These are phyloP conservation scores for Sussaba pulchella DNA, from an alignment of 2,888 invertebrate genomes.

Conservation along the genomic window DNA sequence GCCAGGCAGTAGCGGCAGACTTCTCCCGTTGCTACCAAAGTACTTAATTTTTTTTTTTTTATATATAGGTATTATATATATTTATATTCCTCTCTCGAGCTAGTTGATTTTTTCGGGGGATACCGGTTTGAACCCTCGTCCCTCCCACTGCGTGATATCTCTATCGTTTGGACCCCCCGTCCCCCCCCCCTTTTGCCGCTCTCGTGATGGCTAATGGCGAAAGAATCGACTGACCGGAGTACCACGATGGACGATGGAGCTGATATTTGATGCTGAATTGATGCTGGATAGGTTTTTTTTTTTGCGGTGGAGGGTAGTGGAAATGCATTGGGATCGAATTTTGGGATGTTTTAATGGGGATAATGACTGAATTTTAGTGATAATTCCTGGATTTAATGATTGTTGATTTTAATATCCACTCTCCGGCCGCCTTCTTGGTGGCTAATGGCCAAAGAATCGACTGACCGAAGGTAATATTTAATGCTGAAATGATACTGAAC, in stretches of 20 bases:
- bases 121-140: constrained; percentile 51
- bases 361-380: background rate
- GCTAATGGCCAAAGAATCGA: no score
- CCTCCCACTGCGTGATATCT: constrained; percentile 78
- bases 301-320: no score
- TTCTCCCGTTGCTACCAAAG: constrained; percentile 69
- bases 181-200: constrained; percentile 22
- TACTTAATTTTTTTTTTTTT: constrained; percentile 18
- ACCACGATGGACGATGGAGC: constrained; percentile 25
- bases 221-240: constrained; percentile 45
- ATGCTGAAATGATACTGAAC: no score
- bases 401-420: no score
- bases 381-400: background rate
- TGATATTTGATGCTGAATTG: constrained; percentile 33
- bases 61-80: background rate
- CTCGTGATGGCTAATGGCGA: constrained; percentile 75
- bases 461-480: no score
- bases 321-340: no score
- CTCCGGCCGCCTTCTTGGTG: no score
- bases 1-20: no score
- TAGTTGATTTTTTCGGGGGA: constrained; percentile 18
- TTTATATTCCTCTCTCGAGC: constrained; percentile 53
- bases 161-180: constrained; percentile 72
- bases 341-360: background rate
- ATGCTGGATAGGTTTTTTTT: background rate